phyloP scores from a whole-genome alignment of 2,888 invertebrate genomes.

The Drosophila testacea region DNA sequence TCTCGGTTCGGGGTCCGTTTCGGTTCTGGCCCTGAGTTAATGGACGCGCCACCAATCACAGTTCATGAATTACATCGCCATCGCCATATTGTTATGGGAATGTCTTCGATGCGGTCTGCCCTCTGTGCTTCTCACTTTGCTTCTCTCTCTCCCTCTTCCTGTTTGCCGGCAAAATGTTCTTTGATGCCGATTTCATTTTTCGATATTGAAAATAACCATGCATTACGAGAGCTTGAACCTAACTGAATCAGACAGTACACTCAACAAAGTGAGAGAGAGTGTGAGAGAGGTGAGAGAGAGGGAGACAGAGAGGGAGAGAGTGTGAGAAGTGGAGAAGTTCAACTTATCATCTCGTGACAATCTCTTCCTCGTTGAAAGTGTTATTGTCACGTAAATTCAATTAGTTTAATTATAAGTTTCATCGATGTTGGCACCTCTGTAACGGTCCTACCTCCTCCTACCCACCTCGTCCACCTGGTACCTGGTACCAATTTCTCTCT shows the following conservation, averaged over 20 bases:
- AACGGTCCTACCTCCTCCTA: slow-evolving; percentile 32
- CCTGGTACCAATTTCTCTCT: not conserved
- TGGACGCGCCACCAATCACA: slow-evolving; percentile 76
- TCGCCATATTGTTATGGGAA: slow-evolving; percentile 82
- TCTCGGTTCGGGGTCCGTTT: slow-evolving; percentile 19
- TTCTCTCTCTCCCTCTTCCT: slow-evolving; percentile 8
- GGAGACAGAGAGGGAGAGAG: not conserved
- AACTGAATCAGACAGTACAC: slow-evolving; percentile 22
- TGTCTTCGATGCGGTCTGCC: slow-evolving; percentile 49
- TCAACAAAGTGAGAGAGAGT: slow-evolving; percentile 5
- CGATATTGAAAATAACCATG: slow-evolving; percentile 82
- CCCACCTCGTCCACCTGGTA: too few relatives aligned
- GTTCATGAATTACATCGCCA: slow-evolving; percentile 80
- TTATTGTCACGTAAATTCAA: slow-evolving; percentile 80
- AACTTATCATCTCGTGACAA: slow-evolving; percentile 73
- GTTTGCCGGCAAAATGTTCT: slow-evolving; percentile 71
- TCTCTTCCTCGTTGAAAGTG: slow-evolving; percentile 64
- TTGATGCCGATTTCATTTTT: slow-evolving; percentile 82
- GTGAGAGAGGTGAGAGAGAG: not conserved
- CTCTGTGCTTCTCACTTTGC: slow-evolving; percentile 7
- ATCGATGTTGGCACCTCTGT: slow-evolving; percentile 74
- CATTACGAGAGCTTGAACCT: slow-evolving; percentile 67
- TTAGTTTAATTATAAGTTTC: slow-evolving; percentile 78
- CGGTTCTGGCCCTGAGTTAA: slow-evolving; percentile 44
- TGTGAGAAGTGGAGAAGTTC: slow-evolving; percentile 20